These are phyloP conservation scores for Acyrthosiphon pisum DNA, from an alignment of 1,140 invertebrate species.

Conservation along the genomic window DNA sequence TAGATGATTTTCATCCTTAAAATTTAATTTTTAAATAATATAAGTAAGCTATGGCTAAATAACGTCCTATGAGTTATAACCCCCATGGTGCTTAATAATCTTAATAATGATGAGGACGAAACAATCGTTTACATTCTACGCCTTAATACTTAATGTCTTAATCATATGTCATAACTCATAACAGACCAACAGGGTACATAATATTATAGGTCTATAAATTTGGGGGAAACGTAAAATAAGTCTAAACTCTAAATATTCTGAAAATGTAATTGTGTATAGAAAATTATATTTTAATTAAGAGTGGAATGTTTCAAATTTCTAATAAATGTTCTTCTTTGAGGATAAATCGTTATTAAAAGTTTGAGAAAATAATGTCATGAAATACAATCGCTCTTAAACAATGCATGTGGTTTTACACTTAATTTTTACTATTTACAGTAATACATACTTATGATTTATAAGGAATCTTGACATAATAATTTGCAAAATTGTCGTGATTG, in stretches of 20 bases:
- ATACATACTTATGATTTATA: background rate
- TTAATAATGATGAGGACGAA: too few relatives aligned
- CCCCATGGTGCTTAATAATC: too few relatives aligned
- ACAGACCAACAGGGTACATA: too few relatives aligned
- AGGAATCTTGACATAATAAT: background rate
- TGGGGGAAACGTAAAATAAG: too few relatives aligned
- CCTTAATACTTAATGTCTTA: too few relatives aligned
- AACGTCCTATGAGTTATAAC: too few relatives aligned
- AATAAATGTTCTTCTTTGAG: background rate
- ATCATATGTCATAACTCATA: background rate
- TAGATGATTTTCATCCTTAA: too few relatives aligned
- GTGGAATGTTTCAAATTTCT: background rate
- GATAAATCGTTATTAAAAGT: background rate
- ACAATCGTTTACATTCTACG: too few relatives aligned
- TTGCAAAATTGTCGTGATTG: too few relatives aligned
- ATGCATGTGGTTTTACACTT: background rate
- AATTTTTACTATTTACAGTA: background rate
- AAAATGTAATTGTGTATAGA: background rate
- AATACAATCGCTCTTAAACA: background rate
- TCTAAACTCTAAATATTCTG: background rate
- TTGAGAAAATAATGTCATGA: background rate
- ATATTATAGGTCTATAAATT: background rate
- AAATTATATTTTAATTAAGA: background rate
- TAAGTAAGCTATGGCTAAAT: too few relatives aligned
- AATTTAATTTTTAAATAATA: too few relatives aligned